Evolutionary conservation across 2,113 vertebrate genomes (phyloP).

Genomic region (Odontesthes bonariensis): DNA sequence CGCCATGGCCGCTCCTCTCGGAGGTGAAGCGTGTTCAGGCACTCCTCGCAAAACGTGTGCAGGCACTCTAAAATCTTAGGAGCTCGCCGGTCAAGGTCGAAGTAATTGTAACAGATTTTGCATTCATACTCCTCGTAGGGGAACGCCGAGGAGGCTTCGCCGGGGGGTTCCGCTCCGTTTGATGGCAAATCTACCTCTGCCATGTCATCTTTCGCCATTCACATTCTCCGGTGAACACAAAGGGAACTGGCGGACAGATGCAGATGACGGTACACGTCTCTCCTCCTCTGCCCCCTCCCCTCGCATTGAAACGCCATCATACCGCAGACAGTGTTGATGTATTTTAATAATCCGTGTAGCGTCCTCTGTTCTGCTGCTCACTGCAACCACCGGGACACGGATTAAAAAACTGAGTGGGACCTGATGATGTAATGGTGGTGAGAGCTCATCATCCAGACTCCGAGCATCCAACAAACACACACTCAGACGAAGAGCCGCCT

Average conservation of each 20-base stretch:
- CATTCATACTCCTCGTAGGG: slow-evolving; percentile 92
- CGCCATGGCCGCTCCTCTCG: slow-evolving; percentile 84
- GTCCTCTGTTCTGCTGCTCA: slow-evolving; percentile 16
- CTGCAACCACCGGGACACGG: slow-evolving; percentile 28
- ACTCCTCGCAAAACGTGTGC: slow-evolving; percentile 97
- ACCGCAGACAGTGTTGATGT: slow-evolving; percentile 30
- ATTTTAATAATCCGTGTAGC: slow-evolving; percentile 24
- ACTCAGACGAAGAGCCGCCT: background rate
- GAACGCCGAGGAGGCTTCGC: slow-evolving; percentile 65
- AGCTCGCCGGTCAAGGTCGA: slow-evolving; percentile 91
- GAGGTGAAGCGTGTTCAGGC: slow-evolving; percentile 90
- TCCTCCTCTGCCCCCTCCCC: slow-evolving; percentile 56
- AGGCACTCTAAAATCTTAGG: slow-evolving; percentile 93
- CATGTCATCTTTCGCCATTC: slow-evolving; percentile 88
- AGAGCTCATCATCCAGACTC: slow-evolving; percentile 44
- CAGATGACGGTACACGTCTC: slow-evolving; percentile 77
- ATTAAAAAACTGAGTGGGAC: slow-evolving; percentile 47
- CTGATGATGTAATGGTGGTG: slow-evolving; percentile 81
- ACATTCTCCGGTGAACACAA: slow-evolving; percentile 79
- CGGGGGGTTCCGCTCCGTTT: slow-evolving; percentile 69
- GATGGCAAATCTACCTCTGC: slow-evolving; percentile 82
- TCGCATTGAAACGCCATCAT: slow-evolving; percentile 69
- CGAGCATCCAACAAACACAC: slow-evolving; percentile 50
- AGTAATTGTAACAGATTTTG: slow-evolving; percentile 96
- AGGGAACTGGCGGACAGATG: slow-evolving; percentile 76